These are phyloP conservation scores for Steinernema hermaphroditum DNA, from an alignment of 2,888 invertebrate species.

Conservation along the genomic window DNA sequence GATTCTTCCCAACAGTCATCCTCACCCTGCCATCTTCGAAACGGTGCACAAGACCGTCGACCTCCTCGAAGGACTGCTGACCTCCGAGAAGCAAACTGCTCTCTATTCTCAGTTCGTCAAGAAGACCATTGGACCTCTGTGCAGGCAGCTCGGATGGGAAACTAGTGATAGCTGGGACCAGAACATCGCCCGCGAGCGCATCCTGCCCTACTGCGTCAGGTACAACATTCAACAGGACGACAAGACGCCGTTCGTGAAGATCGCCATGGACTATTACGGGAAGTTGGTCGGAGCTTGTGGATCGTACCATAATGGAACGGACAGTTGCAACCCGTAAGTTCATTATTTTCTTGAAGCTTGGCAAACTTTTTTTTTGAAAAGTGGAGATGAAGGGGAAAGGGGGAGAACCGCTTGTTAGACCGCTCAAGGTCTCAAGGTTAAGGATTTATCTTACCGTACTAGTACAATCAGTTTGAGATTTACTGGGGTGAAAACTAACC, in stretches of 20 bases:
- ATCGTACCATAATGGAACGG: slow-evolving; percentile 41
- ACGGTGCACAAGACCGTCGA: slow-evolving; percentile 22
- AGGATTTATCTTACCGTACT: too few species aligned
- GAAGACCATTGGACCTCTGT: neutral
- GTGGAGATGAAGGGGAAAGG: too few species aligned
- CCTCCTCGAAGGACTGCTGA: slow-evolving; percentile 3
- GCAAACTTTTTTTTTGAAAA: too few species aligned
- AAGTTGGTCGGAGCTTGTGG: slow-evolving; percentile 39
- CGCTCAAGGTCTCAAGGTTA: too few species aligned
- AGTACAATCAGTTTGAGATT: too few species aligned
- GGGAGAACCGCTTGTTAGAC: too few species aligned
- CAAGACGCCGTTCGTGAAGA: slow-evolving; percentile 7
- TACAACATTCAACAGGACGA: slow-evolving; percentile 37
- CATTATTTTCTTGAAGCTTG: too few species aligned
- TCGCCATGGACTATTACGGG: slow-evolving; percentile 15
- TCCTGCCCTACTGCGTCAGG: slow-evolving; percentile 44
- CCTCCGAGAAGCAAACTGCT: neutral
- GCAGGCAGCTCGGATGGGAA: neutral
- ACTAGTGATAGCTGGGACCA: slow-evolving; percentile 6
- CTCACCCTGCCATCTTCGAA: slow-evolving; percentile 36
- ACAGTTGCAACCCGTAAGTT: slow-evolving; percentile 43
- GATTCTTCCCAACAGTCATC: neutral
- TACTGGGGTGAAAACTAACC: too few species aligned
- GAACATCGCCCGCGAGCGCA: slow-evolving; percentile 21
- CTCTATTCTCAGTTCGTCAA: slow-evolving; percentile 8